Evolutionary conservation across 2,888 invertebrate genomes (phyloP).

Genomic region (Orthonevra nobilis): DNA sequence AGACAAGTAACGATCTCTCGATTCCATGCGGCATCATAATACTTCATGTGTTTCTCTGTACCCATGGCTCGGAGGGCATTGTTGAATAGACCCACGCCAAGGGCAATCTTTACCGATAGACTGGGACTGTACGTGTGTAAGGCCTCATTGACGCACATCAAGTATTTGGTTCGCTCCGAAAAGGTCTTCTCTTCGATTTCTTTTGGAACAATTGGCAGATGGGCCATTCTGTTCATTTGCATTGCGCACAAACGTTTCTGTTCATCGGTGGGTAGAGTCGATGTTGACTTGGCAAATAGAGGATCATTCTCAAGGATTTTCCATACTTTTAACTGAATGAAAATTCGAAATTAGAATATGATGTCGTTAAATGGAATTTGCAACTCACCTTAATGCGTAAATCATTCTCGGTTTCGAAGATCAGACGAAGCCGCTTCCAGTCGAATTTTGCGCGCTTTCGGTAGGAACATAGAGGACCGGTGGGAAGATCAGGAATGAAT

Average conservation of each 20-base stretch:
- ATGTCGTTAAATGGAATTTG: not conserved
- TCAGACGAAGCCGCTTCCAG: conserved; percentile 91
- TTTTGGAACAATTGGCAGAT: conserved; percentile 84
- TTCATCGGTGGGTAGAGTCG: conserved; percentile 85
- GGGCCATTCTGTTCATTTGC: conserved; percentile 85
- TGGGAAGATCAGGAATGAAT: conserved; percentile 85
- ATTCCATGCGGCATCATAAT: conserved; percentile 86
- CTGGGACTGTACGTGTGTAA: conserved; percentile 86
- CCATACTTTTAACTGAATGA: conserved; percentile 88
- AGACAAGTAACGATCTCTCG: conserved; percentile 90
- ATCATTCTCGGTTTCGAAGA: conserved; percentile 89
- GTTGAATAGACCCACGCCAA: conserved; percentile 88
- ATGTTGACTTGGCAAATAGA: conserved; percentile 85
- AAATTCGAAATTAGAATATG: conserved; percentile 57
- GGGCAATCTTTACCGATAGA: conserved; percentile 88
- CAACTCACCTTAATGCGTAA: conserved; percentile 87
- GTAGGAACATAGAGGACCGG: conserved; percentile 87
- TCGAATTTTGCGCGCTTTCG: conserved; percentile 90
- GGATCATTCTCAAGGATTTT: conserved; percentile 89
- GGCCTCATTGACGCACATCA: conserved; percentile 90
- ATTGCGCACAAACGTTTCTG: conserved; percentile 86
- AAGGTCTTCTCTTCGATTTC: conserved; percentile 84
- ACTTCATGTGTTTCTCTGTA: conserved; percentile 86
- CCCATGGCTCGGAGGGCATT: conserved; percentile 88
- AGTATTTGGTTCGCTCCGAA: conserved; percentile 84